Percentiles rank a stretch among this genome's conserved stretches.
These are phyloP conservation scores for Nephrotoma guestfalica DNA, from an alignment of 2,888 invertebrate genomes.

Conservation along the genomic window DNA sequence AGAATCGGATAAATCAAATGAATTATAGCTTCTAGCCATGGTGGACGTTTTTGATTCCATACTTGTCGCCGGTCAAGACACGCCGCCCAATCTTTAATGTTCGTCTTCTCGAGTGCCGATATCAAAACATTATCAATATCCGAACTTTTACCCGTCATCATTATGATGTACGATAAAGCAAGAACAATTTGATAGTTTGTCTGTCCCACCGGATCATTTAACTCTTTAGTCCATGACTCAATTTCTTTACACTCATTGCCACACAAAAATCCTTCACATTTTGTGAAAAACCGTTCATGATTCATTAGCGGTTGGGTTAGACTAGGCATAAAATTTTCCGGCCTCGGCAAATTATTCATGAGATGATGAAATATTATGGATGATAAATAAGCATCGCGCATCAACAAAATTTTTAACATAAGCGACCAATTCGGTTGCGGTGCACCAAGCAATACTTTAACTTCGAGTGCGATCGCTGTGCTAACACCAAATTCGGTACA, in stretches of 20 bases:
- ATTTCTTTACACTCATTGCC: conserved; percentile 43
- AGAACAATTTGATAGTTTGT: conserved; percentile 44
- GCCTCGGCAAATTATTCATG: conserved; percentile 34
- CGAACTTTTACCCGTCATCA: conserved; percentile 44
- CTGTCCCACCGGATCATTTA: conserved; percentile 30
- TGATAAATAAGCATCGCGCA: conserved; percentile 52
- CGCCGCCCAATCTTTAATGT: conserved; percentile 46
- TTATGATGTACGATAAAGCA: conserved; percentile 46
- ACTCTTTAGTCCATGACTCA: conserved; percentile 16
- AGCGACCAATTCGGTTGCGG: conserved; percentile 67
- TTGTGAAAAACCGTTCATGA: conserved; percentile 22
- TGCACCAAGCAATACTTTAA: conserved; percentile 55
- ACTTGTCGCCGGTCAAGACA: conserved; percentile 65
- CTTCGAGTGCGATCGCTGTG: conserved; percentile 50
- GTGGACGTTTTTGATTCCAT: conserved; percentile 65
- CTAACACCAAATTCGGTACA: conserved; percentile 39
- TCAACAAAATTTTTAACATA: conserved; percentile 55
- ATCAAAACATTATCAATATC: conserved; percentile 50
- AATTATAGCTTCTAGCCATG: conserved; percentile 61
- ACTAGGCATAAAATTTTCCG: conserved; percentile 28
- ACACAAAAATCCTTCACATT: conserved; percentile 57
- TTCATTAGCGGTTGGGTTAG: conserved; percentile 33
- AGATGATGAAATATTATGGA: conserved; percentile 41
- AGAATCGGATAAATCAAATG: conserved; percentile 47
- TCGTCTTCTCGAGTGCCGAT: conserved; percentile 42